These are phyloP conservation scores for Lagria hirta DNA, from an alignment of 2,888 invertebrate species.

Conservation along the genomic window DNA sequence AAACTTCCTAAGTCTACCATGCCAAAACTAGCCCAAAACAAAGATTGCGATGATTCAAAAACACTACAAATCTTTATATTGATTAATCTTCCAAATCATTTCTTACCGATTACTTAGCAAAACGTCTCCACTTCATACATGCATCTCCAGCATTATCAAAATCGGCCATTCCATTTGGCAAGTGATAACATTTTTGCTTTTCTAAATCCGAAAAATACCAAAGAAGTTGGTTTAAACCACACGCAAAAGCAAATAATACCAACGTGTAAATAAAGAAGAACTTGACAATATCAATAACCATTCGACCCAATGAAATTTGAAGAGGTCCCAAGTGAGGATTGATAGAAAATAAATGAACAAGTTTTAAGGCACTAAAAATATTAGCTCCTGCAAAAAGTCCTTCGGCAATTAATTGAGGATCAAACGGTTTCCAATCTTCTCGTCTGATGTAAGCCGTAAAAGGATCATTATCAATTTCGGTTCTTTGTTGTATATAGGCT, in stretches of 20 bases:
- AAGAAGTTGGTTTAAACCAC: conserved; percentile 88
- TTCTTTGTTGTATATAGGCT: conserved; percentile 74
- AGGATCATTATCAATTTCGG: conserved; percentile 69
- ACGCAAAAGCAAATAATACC: conserved; percentile 93
- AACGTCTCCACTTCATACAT: conserved; percentile 83
- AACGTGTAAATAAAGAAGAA: conserved; percentile 94
- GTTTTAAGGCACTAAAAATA: conserved; percentile 78
- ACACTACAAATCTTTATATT: conserved; percentile 63
- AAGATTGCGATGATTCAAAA: conserved; percentile 95
- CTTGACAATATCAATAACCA: conserved; percentile 93
- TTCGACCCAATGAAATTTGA: conserved; percentile 91
- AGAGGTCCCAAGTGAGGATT: conserved; percentile 93
- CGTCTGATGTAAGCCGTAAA: conserved; percentile 74
- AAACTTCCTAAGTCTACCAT: conserved; percentile 92
- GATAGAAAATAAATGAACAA: conserved; percentile 96
- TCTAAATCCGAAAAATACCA: conserved; percentile 93
- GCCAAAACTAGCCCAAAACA: conserved; percentile 98
- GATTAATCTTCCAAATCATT: conserved; percentile 1
- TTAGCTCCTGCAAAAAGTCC: conserved; percentile 88
- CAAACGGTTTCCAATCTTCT: conserved; percentile 89
- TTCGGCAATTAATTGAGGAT: conserved; percentile 90
- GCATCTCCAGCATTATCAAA: conserved; percentile 83
- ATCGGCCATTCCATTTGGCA: conserved; percentile 72
- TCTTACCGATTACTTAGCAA: conserved; percentile 73
- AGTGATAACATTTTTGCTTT: conserved; percentile 81